Evolutionary conservation across 2,113 vertebrate species (phyloP).

Genomic region (Phrynocephalus versicolor): DNA sequence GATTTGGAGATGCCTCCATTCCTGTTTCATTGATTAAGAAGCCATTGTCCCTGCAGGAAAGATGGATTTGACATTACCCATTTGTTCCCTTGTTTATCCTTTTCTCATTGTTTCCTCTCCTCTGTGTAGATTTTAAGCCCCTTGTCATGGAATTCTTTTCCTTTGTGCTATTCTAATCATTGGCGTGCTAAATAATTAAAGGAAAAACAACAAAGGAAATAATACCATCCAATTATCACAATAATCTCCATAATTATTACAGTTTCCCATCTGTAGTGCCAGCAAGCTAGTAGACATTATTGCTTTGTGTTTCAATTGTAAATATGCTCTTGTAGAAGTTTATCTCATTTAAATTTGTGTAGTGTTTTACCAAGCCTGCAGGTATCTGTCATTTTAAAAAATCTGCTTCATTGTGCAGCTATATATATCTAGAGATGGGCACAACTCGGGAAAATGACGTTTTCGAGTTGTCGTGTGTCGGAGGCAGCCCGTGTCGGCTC

Average conservation of each 20-base stretch:
- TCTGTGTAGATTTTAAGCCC: not conserved
- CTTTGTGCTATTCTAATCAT: not conserved
- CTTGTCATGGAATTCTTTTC: not conserved
- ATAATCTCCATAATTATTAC: not conserved
- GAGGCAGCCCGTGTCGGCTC: no score
- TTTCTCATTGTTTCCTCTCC: not conserved
- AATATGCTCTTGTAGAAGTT: not conserved
- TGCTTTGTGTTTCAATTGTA: not conserved
- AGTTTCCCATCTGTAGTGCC: not conserved
- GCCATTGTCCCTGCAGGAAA: not conserved
- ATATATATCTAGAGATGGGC: not conserved
- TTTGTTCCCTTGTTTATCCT: not conserved
- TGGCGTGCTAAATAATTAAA: not conserved
- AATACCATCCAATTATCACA: not conserved
- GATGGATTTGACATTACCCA: not conserved
- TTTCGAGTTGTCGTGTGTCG: no score
- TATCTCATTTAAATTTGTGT: not conserved
- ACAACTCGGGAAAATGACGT: no score
- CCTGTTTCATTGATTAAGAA: not conserved
- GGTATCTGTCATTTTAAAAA: not conserved
- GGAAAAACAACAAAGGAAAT: not conserved
- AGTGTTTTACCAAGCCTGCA: not conserved
- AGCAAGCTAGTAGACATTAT: not conserved
- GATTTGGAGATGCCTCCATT: not conserved
- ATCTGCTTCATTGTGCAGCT: not conserved